phyloP scores from a whole-genome alignment of 2,797 vertebrate genomes.

The Lacerta agilis region DNA sequence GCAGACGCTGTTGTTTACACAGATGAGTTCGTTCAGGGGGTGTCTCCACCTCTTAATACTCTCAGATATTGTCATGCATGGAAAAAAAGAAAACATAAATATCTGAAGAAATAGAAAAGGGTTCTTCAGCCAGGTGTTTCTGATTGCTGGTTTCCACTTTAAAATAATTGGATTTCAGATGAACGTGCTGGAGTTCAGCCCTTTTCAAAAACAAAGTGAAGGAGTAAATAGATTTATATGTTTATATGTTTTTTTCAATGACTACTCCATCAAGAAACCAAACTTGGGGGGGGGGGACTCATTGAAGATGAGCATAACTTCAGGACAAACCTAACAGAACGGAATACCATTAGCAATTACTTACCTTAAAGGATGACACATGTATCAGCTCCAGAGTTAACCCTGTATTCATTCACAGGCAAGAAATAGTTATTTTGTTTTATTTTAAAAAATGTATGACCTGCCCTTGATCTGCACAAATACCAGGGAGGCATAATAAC shows the following conservation, averaged over 20 bases:
- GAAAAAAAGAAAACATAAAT: background rate
- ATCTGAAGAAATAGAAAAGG: background rate
- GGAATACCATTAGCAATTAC: background rate
- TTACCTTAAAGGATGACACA: background rate
- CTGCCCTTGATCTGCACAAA: too few species aligned
- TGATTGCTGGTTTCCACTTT: slow-evolving; percentile 7
- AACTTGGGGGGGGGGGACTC: background rate
- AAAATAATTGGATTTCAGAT: slow-evolving; percentile 30
- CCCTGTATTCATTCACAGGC: background rate
- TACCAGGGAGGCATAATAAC: too few species aligned
- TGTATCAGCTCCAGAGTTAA: background rate
- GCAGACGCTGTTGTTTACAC: background rate
- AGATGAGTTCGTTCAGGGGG: background rate
- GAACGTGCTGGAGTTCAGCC: background rate
- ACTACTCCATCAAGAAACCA: background rate
- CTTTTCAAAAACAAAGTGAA: slow-evolving; percentile 8
- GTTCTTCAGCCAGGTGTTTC: slow-evolving; percentile 12
- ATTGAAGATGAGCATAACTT: slow-evolving; percentile 14
- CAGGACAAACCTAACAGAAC: slow-evolving; percentile 1
- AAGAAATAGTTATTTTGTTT: background rate
- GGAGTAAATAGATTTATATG: background rate
- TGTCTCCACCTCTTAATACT: background rate
- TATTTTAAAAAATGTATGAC: too few species aligned
- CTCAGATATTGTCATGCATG: background rate
- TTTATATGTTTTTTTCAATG: background rate